A percentile compares a stretch with the other conserved stretches of the same genome.
phyloP scores from a whole-genome alignment of 92 coral and sea anemone genomes.

The Phenganax subtilis region DNA sequence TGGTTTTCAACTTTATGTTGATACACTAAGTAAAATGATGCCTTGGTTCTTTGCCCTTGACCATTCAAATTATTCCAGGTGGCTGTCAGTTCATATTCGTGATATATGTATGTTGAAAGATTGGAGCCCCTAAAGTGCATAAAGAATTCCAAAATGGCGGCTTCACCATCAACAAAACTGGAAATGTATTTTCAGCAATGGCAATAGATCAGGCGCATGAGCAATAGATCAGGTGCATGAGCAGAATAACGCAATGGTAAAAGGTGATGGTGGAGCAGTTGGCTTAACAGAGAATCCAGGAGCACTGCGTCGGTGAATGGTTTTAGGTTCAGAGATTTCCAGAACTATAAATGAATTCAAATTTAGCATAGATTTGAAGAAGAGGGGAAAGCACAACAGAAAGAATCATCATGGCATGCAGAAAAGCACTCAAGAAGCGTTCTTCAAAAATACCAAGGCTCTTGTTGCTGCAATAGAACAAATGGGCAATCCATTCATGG shows the following conservation, averaged over 20 bases:
- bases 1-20: constrained; percentile 20
- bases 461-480: constrained; percentile 25
- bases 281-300: constrained; percentile 25
- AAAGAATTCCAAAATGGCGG: constrained; percentile 27
- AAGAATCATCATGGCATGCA: constrained; percentile 24
- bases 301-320: constrained; percentile 34
- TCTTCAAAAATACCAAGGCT: constrained; percentile 12
- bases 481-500: constrained; percentile 51
- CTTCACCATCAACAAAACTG: constrained; percentile 18
- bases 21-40: constrained; percentile 16
- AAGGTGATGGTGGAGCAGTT: constrained; percentile 36
- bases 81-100: constrained; percentile 33
- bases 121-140: constrained; percentile 22
- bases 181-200: constrained; percentile 35
- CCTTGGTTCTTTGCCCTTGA: constrained; percentile 30
- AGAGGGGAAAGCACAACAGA: neutral
- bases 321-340: constrained; percentile 31
- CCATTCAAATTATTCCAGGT: constrained; percentile 31
- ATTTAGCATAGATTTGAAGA: constrained; percentile 12
- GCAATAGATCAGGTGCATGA: constrained; percentile 34
- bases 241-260: constrained; percentile 38
- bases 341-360: constrained; percentile 23
- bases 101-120: constrained; percentile 29
- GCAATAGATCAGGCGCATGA: constrained; percentile 38
- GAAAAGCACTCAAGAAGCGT: constrained; percentile 1